A percentile compares a stretch with the other conserved stretches of the same genome.
Conservation (phyloP, 35 echinoderm and acorn worm species). For the Strongylocentrotus purpuratus region DNA sequence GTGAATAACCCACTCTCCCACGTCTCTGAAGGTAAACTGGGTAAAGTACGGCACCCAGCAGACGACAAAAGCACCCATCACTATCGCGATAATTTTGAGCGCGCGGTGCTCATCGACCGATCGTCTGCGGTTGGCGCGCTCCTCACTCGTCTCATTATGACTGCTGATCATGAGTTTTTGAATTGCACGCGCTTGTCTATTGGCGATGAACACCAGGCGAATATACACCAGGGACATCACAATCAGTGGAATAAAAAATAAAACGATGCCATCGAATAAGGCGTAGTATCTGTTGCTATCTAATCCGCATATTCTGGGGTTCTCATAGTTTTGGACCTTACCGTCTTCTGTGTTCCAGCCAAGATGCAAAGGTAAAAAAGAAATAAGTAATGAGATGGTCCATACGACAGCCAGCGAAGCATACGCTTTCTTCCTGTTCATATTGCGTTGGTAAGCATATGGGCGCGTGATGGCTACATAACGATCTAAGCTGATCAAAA, state of each 20-base stretch:
- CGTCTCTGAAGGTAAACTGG: conserved; percentile 72
- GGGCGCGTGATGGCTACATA: conserved; percentile 88
- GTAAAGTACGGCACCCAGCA: conserved; percentile 99
- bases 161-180: conserved; percentile 66
- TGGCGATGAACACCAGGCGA: conserved; percentile 75
- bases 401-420: conserved; percentile 68
- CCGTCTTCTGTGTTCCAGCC: conserved; percentile 80
- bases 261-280: conserved; percentile 85
- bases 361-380: conserved; percentile 83
- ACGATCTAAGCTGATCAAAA: conserved; percentile 84
- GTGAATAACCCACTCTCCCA: conserved; percentile 27
- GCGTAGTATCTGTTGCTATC: conserved; percentile 55
- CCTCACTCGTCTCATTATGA: conserved; percentile 37
- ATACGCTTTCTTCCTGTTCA: conserved; percentile 68
- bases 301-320: conserved; percentile 55
- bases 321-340: conserved; percentile 61
- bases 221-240: conserved; percentile 80
- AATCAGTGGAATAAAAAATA: conserved; percentile 85
- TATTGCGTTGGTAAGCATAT: conserved; percentile 78
- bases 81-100: conserved; percentile 85
- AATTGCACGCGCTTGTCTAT: conserved; percentile 77
- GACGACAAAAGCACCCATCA: conserved; percentile 84
- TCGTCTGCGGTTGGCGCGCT: conserved; percentile 47
- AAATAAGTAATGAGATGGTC: conserved; percentile 80
- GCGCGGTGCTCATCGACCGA: conserved; percentile 83